A percentile compares a stretch with the other conserved stretches of the same genome.
phyloP scores from a whole-genome alignment of 1,140 invertebrate genomes.

The Palaemon carinicauda region DNA sequence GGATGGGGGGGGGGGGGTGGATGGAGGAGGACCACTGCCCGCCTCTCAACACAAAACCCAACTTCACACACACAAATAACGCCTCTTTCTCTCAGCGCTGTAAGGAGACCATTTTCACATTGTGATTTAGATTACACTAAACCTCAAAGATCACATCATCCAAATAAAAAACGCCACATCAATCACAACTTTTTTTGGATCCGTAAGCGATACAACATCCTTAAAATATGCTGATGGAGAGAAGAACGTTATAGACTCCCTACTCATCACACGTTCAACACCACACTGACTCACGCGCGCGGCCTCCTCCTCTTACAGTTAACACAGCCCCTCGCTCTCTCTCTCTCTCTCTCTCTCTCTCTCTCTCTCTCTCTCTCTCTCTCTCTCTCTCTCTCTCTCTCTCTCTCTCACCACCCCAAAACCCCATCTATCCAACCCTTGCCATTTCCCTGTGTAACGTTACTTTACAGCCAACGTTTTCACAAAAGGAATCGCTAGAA shows the following conservation, averaged over 20 bases:
- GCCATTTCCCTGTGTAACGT: neutral
- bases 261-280: neutral
- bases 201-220: too few relatives aligned
- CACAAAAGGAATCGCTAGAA: neutral
- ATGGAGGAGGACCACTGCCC: neutral
- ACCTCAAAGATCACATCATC: too few relatives aligned
- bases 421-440: neutral
- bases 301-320: neutral
- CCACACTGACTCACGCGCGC: neutral
- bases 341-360: neutral
- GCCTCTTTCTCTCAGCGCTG: too few relatives aligned
- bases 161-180: too few relatives aligned
- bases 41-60: neutral
- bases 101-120: too few relatives aligned
- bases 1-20: neutral
- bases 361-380: neutral
- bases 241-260: too few relatives aligned
- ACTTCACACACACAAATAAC: too few relatives aligned
- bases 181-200: too few relatives aligned
- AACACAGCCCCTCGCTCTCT: neutral
- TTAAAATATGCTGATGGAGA: too few relatives aligned
- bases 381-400: conserved; percentile 6
- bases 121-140: too few relatives aligned
- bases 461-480: conserved; percentile 15
- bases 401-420: neutral